These are phyloP conservation scores for Dendrocopos noguchii DNA, from an alignment of 2,113 vertebrate genomes.

Conservation along the genomic window DNA sequence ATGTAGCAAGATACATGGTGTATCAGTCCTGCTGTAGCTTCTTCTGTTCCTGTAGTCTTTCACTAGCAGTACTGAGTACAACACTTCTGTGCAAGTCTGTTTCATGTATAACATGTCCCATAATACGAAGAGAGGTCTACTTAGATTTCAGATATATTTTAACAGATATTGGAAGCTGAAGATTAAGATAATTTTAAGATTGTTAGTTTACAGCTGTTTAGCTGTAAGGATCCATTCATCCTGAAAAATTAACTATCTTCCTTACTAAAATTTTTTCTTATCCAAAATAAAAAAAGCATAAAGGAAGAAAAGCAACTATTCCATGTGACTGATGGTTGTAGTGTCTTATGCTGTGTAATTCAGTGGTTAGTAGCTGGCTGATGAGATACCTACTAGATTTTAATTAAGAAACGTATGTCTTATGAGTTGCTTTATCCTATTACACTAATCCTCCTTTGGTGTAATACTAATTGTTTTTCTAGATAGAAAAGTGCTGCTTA, in stretches of 20 bases:
- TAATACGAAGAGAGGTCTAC: background rate
- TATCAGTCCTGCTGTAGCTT: background rate
- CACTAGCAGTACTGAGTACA: background rate
- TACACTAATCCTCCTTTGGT: background rate
- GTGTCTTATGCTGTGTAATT: background rate
- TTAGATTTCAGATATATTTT: background rate
- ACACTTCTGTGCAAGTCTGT: background rate
- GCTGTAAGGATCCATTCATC: background rate
- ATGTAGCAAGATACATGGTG: fast-evolving
- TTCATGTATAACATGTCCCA: background rate
- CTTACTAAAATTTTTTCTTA: background rate
- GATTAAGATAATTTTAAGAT: background rate
- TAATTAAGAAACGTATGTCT: slow-evolving; percentile 57
- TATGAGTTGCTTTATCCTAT: slow-evolving; percentile 25
- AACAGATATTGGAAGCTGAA: background rate
- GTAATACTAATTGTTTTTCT: slow-evolving; percentile 42
- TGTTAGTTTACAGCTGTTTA: background rate
- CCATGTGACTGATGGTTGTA: background rate
- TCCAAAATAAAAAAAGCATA: background rate
- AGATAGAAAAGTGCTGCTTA: slow-evolving; percentile 40
- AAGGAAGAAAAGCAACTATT: background rate
- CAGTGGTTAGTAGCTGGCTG: background rate
- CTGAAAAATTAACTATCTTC: background rate
- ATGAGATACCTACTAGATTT: slow-evolving; percentile 36
- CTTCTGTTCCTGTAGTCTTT: background rate